Evolutionary conservation across 2,113 vertebrate species (phyloP).

Genomic region (Indicator indicator): DNA sequence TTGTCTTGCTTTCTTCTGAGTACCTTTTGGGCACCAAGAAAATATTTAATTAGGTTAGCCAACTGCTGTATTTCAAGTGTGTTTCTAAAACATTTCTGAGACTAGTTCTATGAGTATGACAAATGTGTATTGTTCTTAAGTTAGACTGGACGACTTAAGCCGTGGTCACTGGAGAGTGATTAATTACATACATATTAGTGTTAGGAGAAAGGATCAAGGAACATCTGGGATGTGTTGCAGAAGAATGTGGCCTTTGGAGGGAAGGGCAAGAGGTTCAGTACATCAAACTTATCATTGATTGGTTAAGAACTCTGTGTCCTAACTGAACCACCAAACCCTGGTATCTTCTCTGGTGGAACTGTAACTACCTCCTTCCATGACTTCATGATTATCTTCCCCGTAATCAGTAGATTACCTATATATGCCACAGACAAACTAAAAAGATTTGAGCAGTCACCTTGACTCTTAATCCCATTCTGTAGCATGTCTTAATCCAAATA

Average conservation of each 20-base stretch:
- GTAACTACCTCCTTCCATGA: neutral
- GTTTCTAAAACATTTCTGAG: neutral
- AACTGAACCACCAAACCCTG: neutral
- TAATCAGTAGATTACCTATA: neutral
- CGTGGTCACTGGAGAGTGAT: neutral
- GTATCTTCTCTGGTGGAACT: neutral
- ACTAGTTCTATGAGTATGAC: neutral
- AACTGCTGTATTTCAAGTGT: neutral
- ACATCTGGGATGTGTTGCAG: neutral
- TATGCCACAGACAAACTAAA: neutral
- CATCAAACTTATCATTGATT: neutral
- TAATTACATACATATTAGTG: neutral
- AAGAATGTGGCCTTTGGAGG: neutral
- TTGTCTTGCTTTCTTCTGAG: neutral
- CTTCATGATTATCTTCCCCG: neutral
- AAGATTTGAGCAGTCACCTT: neutral
- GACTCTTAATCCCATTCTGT: neutral
- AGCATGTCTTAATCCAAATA: rapidly evolving
- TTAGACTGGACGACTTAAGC: neutral
- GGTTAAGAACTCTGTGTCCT: neutral
- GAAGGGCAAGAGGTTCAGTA: neutral
- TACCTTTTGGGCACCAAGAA: neutral
- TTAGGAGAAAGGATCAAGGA: neutral
- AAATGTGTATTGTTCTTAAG: neutral
- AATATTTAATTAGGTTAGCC: neutral